Base-by-base conservation (phyloP, 1,140 invertebrate genomes). In the Pseudoatta argentina region DNA sequence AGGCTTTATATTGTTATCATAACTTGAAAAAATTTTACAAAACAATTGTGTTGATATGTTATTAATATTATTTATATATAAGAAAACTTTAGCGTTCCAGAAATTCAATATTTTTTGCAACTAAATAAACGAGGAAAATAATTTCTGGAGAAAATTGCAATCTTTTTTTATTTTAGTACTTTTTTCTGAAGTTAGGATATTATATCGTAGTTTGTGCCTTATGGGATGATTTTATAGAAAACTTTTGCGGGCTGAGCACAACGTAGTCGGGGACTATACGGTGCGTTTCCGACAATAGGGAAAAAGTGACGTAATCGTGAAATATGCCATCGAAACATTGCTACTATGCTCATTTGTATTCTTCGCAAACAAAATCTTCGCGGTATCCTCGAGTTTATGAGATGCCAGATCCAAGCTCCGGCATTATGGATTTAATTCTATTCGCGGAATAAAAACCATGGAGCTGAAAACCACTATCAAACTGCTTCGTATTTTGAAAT, bases 311-410 rank as follows among this genome's bases (percentile, higher is more conserved):
- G 24, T 61, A 75, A 83, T 73, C 55, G 39, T 75, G 55, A 83
- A 59, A 63, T 83, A 83, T 34, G 55, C 69, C 6, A 51, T 63
- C 14, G 14, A 12, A 34, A 55, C 55, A 64, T 39, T 44, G 53
- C 59, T 71, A 71, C 14, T 59, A 57, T 44, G 14, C 78, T 75
- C 69, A 75, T 83, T 83, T n/a, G 34, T 75, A 83, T 73, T 73
- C 55, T 61, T 83, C n/a, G 21, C 55, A 27, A 27, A 83, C 44
- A 44, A 75, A 55, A 51, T 75, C 24, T 51, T 73, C 69, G 39
- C 24, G 55, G 2, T 73, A 63, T n/a, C 14, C 27, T 61, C 39
- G 69, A 48, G 39, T 72, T 82, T 82, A 82, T 18, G 67, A 83
- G 69, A 75, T 57, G 69, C 14, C 55, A 75, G 27, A 75, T 75